Evolutionary conservation across 2,797 vertebrate species (phyloP), one percentile per base, ranked within the genome.

Genomic region (Pangasius krempfi): DNA sequence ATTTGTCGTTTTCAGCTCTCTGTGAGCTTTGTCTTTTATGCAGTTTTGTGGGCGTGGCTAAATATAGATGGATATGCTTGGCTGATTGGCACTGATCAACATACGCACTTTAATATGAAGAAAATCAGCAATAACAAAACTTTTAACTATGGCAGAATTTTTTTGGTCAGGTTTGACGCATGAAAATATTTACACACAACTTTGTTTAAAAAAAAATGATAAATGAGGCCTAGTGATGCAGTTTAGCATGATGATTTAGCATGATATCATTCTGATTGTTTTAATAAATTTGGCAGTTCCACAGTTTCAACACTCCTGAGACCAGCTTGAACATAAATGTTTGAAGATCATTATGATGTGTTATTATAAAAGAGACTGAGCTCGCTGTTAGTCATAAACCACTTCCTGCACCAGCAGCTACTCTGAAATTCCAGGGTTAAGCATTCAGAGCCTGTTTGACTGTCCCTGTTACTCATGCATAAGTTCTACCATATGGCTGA

Each of bases 371-470:
- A 78, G 78, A 56, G 87, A 5, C 68, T 87, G 88, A 89, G 68
- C 85, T 82, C 64, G 84, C 80, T 62, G 58, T 91, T 89, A 89
- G 86, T 90, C 89, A 91, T 88, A 85, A 73, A 75, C 88, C 89
- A 88, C 84, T 90, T 91, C 91, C 87, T 88, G 66, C 60, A 82
- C 84, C 56, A 85, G 86, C 33, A 44, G 66, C 52, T 56, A 64
- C 72, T 85, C 85, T 87, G 64, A 87, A 86, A 88, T 84, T 87
- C 88, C 88, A 89, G 84, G 56, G 54, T 70, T 62, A 86, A 82
- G 68, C 30, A 82, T 82, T 86, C 30, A 62, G 76, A 64, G 44
- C 40, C 56, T 86, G 78, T 83, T 89, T 86, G 30, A 89, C 40
- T 81, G 16, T 54, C 64, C 37, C 44, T 83, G 78, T 76, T 89